Evolutionary conservation across 2,113 vertebrate genomes (phyloP), one percentile per base, ranked within the genome.

Genomic region (Aythya baeri): DNA sequence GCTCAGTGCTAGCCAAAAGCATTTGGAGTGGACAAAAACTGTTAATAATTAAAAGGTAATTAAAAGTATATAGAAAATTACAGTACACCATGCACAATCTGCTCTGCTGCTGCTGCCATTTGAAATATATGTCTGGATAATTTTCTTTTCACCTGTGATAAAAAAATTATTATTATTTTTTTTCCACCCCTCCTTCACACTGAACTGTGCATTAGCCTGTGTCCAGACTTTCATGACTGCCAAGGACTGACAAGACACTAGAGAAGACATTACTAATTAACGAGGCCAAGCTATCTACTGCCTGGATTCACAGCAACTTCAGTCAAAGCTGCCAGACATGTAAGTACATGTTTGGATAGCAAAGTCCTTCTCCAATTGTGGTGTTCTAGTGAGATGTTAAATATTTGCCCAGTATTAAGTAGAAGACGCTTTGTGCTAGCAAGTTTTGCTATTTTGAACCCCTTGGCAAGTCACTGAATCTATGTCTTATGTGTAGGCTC

Each of bases 261-360:
- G 91, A 97, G 91, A 96, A 97, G 93, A 83, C 94, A 95, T 93
- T 90, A 96, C 96, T 97, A 98, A 97, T 98, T 98, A 98, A 95
- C 84, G 94, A 94, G 94, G 91, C 94, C 86, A 95, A 95, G 65
- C 85, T 91, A 95, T 95, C 90, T 92, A 89, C 95, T 95, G 89
- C 88, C 93, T 97, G 89, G 71, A 93, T 31, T n/a, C 75, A 61
- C 59, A 83, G 61, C 38, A 54, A 76, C 89, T 95, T 85, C 72
- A 91, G 59, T 87, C 78, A 89, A 77, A 91, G 84, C 74, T 97
- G 96, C 91, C 91, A 95, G 80, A 92, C 59, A n/a, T 74, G 44
- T 50, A 88, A 79, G 50, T 66, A 63, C 59, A 76, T 89, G 93
- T 95, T 94, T 95, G 95, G 73, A 94, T 74, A 92, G 91, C 73